Evolutionary conservation across 1,140 invertebrate species (phyloP).

Genomic region (Aculops lycopersici): DNA sequence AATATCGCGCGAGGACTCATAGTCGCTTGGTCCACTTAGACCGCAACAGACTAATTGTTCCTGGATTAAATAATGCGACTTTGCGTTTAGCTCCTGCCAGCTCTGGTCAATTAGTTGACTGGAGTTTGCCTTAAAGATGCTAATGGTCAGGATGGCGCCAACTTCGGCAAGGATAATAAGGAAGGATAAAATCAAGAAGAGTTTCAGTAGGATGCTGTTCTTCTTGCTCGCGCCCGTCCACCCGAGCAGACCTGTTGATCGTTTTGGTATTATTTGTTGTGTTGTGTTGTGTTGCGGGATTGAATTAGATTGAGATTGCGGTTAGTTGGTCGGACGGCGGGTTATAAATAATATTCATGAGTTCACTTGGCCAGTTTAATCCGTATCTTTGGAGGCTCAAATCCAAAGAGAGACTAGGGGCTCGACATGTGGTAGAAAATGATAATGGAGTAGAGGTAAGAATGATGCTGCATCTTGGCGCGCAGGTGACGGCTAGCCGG

Average conservation of each 20-base stretch:
- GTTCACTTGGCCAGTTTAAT: slow-evolving; percentile 9
- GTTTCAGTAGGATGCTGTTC: slow-evolving; percentile 6
- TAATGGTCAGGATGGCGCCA: slow-evolving; percentile 16
- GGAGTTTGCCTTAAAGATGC: slow-evolving; percentile 16
- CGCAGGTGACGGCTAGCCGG: no score
- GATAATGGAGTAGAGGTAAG: no score
- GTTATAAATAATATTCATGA: slow-evolving; percentile 4
- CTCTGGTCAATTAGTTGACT: slow-evolving; percentile 16
- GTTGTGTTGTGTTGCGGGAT: background rate
- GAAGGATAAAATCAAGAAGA: slow-evolving; percentile 16
- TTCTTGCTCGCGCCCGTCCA: background rate
- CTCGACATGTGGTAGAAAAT: no score
- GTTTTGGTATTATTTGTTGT: background rate
- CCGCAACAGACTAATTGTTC: slow-evolving; percentile 13
- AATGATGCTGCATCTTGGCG: no score
- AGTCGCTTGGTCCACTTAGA: background rate
- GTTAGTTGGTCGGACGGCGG: background rate
- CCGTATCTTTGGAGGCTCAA: no score
- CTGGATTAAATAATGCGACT: slow-evolving; percentile 17
- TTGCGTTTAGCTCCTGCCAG: slow-evolving; percentile 19
- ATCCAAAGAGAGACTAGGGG: no score
- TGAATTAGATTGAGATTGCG: background rate
- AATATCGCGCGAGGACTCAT: background rate
- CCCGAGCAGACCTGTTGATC: background rate
- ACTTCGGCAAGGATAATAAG: slow-evolving; percentile 15